phyloP scores from a whole-genome alignment of 2,113 vertebrate species.

The Sphaerodactylus townsendi region DNA sequence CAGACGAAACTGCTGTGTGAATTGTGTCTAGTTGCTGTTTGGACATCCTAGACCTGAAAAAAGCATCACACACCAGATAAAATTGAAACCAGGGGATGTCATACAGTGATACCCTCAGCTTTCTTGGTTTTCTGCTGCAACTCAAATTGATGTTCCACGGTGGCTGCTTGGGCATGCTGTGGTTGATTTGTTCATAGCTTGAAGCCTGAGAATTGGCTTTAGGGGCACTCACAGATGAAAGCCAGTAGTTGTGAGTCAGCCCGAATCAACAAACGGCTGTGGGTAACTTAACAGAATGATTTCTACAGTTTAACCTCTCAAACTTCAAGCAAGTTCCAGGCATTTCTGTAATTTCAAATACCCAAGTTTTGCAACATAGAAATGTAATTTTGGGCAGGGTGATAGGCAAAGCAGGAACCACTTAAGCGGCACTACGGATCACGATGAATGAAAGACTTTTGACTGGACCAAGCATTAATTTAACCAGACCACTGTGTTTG shows the following conservation, averaged over 20 bases:
- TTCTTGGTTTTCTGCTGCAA: not conserved
- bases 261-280: conserved; percentile 49
- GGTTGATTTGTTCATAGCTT: conserved; percentile 13
- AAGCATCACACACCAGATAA: not conserved
- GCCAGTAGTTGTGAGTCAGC: conserved; percentile 41
- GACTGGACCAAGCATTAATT: not conserved
- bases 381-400: not conserved
- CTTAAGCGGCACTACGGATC: no score
- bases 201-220: conserved; percentile 41
- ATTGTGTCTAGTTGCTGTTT: not conserved
- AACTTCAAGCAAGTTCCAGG: conserved; percentile 37
- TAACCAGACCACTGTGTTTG: not conserved
- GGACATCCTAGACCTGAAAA: not conserved
- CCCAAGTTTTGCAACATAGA: conserved; percentile 28
- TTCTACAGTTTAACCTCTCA: conserved; percentile 32
- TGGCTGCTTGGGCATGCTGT: accelerated
- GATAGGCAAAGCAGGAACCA: not conserved
- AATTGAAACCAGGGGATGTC: not conserved
- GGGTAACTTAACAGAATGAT: conserved; percentile 53
- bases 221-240: conserved; percentile 40
- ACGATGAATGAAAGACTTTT: not conserved
- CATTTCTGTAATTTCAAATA: conserved; percentile 47
- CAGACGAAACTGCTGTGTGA: not conserved
- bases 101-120: not conserved
- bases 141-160: not conserved